Base-by-base conservation (phyloP, 2,888 invertebrate genomes). In the Trissolcus japonicus region DNA sequence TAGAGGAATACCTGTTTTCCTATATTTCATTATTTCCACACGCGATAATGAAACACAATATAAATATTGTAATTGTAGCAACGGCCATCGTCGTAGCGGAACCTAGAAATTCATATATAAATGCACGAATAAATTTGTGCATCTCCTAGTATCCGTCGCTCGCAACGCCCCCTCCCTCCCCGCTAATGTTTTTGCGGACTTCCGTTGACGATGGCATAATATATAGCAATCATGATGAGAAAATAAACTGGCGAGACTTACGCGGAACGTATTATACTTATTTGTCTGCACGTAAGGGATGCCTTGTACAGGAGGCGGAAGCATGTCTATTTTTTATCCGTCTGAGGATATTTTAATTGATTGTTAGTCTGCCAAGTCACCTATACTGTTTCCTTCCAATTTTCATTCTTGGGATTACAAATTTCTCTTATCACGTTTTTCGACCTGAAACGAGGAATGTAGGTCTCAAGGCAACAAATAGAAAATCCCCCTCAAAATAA, bases 271-370 rank as follows among this genome's bases (percentile, higher is more conserved):
- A 72, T 67, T 72, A 72, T 71, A 61, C 57, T 67, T 75, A 72
- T 72, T 76, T 78, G 75, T 76, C 68, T 75, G 67, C 66, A 71
- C 67, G 74, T 75, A 67, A 67, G 75, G 71, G 60, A 56, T 65
- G 61, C 17, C 72, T 62, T 56, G 48, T 54, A 68, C 59, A 62
- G 21, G 54, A 74, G 62, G 35, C 75, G 75, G 78, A 75, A 75
- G 68, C 63, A 55, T 53, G 35, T 41, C 17, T 11, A 63, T 74
- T 75, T 69, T 78, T 73, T 69, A 61, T 56, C 48, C 7, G 19
- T 19, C 54, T 14, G 11, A 11, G 61, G 57, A 61, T 61, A 69
- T 66, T 69, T 56, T 78, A 78, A 78, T 78, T 78, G 76, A 76
- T 65, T 74, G 69, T 74, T 74, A 68, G 69, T 53, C 25, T 35